Base-by-base conservation (phyloP, 2,113 vertebrate genomes). In the Ardeotis arabs region DNA sequence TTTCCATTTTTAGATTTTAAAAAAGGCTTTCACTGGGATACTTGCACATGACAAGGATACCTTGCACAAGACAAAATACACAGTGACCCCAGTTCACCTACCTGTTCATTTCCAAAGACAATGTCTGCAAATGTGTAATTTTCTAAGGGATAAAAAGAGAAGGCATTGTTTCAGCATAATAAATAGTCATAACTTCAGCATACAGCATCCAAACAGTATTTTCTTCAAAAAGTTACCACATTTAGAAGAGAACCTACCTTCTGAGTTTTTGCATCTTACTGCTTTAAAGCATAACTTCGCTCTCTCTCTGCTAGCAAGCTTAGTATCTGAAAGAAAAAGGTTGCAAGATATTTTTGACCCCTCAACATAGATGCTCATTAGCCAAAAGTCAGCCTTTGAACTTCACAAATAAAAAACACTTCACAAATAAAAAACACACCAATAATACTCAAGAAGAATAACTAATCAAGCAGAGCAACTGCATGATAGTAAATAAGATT, bases 251-350 rank as follows among this genome's bases (percentile, higher is more conserved):
- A 81, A 95, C 95, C 56, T 96, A 99, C 99, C 99, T 98, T 98
- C 97, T 6, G 82, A 96, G 67, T 97, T 97, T 96, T 98, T 98
- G 98, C 99, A 99, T 76, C 97, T 98, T 33, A 98, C 96, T 93
- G 99, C 99, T 96, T 98, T 99, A 95, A 99, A 99, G 91, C 99
- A 99, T 84, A 99, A 96, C 94, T 99, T 99, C 7, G 99, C 99
- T 94, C 98, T 96, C 90, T 99, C 99, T 96, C 99, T 99, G 98
- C 98, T 99, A 60, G 97, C 98, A 39, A 99, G 98, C 93, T 98
- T 99, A 77, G 99, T 98, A 97, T 99, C 99, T 99, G 68, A 68
- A 97, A 96, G 47, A 94, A 94, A 92, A 91, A 93, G 25, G 21
- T 45, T 25, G 23, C 13, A 83, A 68, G 12, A 25, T 9, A 16